phyloP scores from a whole-genome alignment of 2,797 vertebrate species.

The Morelia viridis region DNA sequence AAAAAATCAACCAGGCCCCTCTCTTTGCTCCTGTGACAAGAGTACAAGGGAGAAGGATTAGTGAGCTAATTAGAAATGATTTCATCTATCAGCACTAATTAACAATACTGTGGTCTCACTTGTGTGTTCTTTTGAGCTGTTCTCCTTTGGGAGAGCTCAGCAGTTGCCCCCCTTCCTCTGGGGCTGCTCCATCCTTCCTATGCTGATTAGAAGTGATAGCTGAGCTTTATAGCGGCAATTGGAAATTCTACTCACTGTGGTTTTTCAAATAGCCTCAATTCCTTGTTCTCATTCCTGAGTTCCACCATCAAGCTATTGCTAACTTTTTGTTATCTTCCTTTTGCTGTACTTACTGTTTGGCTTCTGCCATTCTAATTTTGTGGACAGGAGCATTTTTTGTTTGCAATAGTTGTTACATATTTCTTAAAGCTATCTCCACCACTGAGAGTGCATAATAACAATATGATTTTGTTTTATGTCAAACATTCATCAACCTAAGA shows the following conservation, averaged over 20 bases:
- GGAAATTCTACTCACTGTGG: slow-evolving; percentile 9
- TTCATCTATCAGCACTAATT: slow-evolving; percentile 81
- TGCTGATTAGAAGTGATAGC: slow-evolving; percentile 77
- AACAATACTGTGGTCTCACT: slow-evolving; percentile 73
- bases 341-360: slow-evolving; percentile 46
- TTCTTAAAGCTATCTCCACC: not conserved
- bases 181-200: slow-evolving; percentile 60
- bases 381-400: not conserved
- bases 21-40: slow-evolving; percentile 44
- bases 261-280: not conserved
- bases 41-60: slow-evolving; percentile 71
- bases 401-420: not conserved
- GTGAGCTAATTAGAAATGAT: slow-evolving; percentile 84
- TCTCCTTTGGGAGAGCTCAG: slow-evolving; percentile 70
- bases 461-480: not conserved
- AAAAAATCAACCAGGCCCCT: slow-evolving; percentile 6
- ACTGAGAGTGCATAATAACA: not conserved
- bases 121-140: slow-evolving; percentile 74
- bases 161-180: slow-evolving; percentile 66
- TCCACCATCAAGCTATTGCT: slow-evolving; percentile 28
- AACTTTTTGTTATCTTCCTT: slow-evolving; percentile 57
- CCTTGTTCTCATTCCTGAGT: not conserved
- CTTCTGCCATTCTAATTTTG: not conserved
- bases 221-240: slow-evolving; percentile 49
- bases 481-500: not conserved